phyloP scores from a whole-genome alignment of 2,888 invertebrate genomes.

The Microplitis deprimator region DNA sequence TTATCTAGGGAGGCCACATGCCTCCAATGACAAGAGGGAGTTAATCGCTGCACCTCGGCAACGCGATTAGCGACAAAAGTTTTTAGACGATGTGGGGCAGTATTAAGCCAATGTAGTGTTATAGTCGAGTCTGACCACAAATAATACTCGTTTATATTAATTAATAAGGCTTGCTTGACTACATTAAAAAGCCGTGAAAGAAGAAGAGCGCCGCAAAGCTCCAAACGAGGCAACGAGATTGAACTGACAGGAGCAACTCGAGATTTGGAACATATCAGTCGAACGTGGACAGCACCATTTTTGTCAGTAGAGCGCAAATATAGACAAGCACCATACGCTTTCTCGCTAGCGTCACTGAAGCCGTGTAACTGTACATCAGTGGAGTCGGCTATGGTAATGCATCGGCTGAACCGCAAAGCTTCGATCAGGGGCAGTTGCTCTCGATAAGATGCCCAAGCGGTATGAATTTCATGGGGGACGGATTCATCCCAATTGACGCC shows the following conservation, averaged over 20 bases:
- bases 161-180: constrained; percentile 14
- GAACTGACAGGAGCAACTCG: constrained; percentile 31
- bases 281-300: background rate
- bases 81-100: constrained; percentile 17
- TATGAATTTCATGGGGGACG: background rate
- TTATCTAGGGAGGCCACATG: constrained; percentile 36
- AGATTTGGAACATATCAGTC: background rate
- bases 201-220: constrained; percentile 36
- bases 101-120: constrained; percentile 34
- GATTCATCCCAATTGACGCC: background rate
- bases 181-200: constrained; percentile 28
- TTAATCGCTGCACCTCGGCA: background rate
- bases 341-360: constrained; percentile 12
- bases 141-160: constrained; percentile 6
- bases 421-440: background rate
- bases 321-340: background rate
- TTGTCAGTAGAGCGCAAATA: background rate
- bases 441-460: background rate
- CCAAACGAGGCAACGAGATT: constrained; percentile 36
- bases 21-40: constrained; percentile 26
- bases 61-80: constrained; percentile 23
- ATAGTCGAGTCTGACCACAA: constrained; percentile 12
- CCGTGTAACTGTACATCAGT: constrained; percentile 9
- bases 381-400: background rate
- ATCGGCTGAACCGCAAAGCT: background rate